Evolutionary conservation across 2,113 vertebrate genomes (phyloP).

Genomic region (Parus major): DNA sequence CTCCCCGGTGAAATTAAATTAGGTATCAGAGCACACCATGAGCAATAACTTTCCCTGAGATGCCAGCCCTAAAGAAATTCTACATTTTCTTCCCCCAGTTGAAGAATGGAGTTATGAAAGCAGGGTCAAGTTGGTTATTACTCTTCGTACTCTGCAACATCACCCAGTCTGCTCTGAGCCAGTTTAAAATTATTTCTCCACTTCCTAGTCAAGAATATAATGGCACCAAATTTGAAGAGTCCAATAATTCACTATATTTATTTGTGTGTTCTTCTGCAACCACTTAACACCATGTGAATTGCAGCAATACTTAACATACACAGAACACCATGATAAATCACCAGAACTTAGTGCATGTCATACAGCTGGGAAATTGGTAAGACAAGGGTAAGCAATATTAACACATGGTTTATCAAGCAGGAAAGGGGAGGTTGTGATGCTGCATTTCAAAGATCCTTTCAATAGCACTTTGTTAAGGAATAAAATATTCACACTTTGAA

Average conservation of each 20-base stretch:
- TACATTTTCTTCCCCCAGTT: not conserved
- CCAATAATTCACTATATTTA: not conserved
- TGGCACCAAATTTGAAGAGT: not conserved
- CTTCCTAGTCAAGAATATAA: slow-evolving; percentile 2
- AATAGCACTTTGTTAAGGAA: slow-evolving; percentile 19
- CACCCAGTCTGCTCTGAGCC: not conserved
- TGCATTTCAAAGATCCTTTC: slow-evolving; percentile 20
- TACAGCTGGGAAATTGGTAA: slow-evolving; percentile 31
- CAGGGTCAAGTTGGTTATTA: slow-evolving; percentile 30
- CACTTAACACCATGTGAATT: slow-evolving; percentile 33
- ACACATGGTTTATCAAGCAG: slow-evolving; percentile 19
- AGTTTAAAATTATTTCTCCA: not conserved
- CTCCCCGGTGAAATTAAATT: slow-evolving; percentile 49
- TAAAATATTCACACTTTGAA: slow-evolving; percentile 43
- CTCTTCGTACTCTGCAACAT: not conserved
- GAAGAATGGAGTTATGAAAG: slow-evolving; percentile 37
- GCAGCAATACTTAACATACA: slow-evolving; percentile 6
- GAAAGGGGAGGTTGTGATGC: not conserved
- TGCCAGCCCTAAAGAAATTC: slow-evolving; percentile 10
- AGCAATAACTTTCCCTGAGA: not conserved
- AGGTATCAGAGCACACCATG: not conserved
- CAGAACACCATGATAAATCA: slow-evolving; percentile 28
- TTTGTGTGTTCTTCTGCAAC: slow-evolving; percentile 16
- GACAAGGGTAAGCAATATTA: slow-evolving; percentile 11
- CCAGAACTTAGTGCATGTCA: slow-evolving; percentile 3